Evolutionary conservation across 2,888 invertebrate genomes (phyloP), one percentile per base, ranked within the genome.

Genomic region (Dryadula phaetusa): DNA sequence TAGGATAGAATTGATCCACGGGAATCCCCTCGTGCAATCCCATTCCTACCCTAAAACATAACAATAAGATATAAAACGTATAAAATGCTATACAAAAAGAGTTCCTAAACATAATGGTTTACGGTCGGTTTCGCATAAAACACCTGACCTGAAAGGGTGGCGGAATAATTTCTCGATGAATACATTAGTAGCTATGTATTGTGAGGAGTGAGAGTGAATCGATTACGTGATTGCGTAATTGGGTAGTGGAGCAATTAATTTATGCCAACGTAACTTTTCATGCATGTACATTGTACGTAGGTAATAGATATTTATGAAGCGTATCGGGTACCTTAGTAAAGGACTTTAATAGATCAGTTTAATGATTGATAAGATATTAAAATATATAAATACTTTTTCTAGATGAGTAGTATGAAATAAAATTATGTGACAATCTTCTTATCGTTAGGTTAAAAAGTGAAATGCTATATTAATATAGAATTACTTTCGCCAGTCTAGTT

Each of bases 1-100:
- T 60, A 69, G 69, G 73, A 81, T 82, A 82, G 83, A 84, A 80
- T 71, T 75, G 72, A 77, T 77, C 80, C 79, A 70, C 70, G 79
- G 84, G 81, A 83, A 82, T 83, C 78, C 82, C 84, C 80, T 70
- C 64, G 70, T 77, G 80, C 83, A 81, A 75, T 76, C 71, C 72
- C 42, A 64, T 47, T 71, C 67, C 58, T 66, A 62, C 62, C 62
- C 46, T 32, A 53, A 56, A 64, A 56, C 47, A 66, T 56, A 63
- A 66, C 46, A 69, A 69, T 40, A 56, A 20, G 8, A 16, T 16
- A 42, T 42, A 16, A 60, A 18, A 60, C 8, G 12, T 37, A 8
- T 18, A 28, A 18, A 52, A 18, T 28, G 10, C 18, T 60, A 16
- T 5, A 49, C 49, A 32, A 56, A 32, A 37, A 37, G n/a, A 40